Evolutionary conservation across 2,797 vertebrate species (phyloP), one percentile per base, ranked within the genome.

Genomic region (Nannoperca obscura): DNA sequence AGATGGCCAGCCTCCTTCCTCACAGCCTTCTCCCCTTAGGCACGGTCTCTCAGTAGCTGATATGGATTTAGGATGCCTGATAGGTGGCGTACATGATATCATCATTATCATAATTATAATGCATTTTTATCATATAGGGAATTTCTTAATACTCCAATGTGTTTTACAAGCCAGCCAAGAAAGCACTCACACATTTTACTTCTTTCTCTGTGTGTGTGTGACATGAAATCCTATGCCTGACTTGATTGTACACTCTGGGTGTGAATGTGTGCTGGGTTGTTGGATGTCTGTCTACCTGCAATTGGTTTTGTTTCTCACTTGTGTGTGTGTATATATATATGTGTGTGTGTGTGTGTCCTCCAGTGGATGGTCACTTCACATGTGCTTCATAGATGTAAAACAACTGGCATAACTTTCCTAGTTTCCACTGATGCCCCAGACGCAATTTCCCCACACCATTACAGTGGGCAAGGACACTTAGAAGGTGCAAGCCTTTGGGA

Each of bases 401-500:
- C 55, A 63, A 54, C 81, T 77, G 77, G 57, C 50, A 9, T 66
- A 22, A 54, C 64, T 69, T 78, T 15, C 36, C 61, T 59, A 38
- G 46, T 87, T 92, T 82, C 76, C 52, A 30, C 77, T 66, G 63
- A 80, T 76, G 63, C 57, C 53, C 34, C 52, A 66, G 55, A 78
- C 50, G 40, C 42, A 58, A 61, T 34, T 40, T 59, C 49, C 36
- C 73, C 40, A 49, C 19, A 24, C 27, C 24, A 13, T 40, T 80
- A 52, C 67, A 38, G 54, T 19, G 54, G 80, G 55, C 62, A 50
- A 76, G 80, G 65, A 73, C 54, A 59, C 50, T 34, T 24, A 22
- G 44, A 84, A 74, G 62, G 50, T 65, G 74, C 49, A 74, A 63
- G 68, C 44, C 66, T 82, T 84, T 54, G 59, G 69, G 69, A 87